Conservation (phyloP, 2,113 vertebrate genomes). For the human (Homo sapiens) region GRCh38 chr6:20275001-20275500, state of each 20-base stretch:
- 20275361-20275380: background rate
- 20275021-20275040: slow-evolving; percentile 27
- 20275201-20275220: background rate
- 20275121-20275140: background rate
- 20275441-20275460: background rate
- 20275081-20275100: background rate
- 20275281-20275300: background rate
- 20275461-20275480: background rate
- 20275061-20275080: background rate
- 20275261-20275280: background rate
- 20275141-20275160: background rate
- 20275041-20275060: background rate
- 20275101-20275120: background rate
- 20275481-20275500: background rate
- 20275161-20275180: background rate
- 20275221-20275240: background rate
- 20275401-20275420: background rate
- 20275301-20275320: background rate
- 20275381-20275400: background rate
- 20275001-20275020: background rate
- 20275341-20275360: background rate
- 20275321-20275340: background rate
- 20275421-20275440: background rate
- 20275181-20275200: background rate
- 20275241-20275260: background rate